Evolutionary conservation across 2,113 vertebrate genomes (phyloP).

Genomic region (Gnathonemus longibarbis): DNA sequence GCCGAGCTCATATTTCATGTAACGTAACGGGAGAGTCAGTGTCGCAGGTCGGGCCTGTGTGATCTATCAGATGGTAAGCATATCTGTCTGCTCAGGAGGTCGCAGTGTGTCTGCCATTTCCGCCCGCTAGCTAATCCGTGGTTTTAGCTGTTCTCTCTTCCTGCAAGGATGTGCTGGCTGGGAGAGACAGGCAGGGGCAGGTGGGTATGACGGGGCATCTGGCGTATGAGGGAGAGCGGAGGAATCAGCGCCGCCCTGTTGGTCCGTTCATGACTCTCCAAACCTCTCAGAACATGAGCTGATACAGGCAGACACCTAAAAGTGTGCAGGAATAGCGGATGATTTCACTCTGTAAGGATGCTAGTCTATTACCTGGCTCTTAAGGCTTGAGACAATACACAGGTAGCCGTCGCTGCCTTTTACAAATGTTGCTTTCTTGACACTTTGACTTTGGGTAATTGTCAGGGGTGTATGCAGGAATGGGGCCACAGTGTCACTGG

Average conservation of each 20-base stretch:
- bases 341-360: not conserved
- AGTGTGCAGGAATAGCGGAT: not conserved
- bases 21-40: not conserved
- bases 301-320: conserved; percentile 6
- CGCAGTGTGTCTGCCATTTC: not conserved
- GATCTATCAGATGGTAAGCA: not conserved
- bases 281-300: not conserved
- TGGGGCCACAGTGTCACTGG: not conserved
- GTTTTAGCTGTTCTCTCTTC: not conserved
- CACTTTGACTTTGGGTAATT: not conserved
- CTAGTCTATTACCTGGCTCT: not conserved
- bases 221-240: conserved; percentile 27
- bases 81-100: not conserved
- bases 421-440: not conserved
- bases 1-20: not conserved
- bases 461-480: not conserved
- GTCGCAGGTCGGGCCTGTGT: not conserved
- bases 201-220: conserved; percentile 15
- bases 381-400: not conserved
- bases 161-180: not conserved
- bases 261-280: conserved; percentile 10
- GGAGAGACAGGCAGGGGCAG: not conserved
- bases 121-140: not conserved
- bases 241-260: conserved; percentile 28
- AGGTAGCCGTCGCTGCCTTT: not conserved